A percentile compares a stretch with the other conserved stretches of the same genome.
These are phyloP conservation scores for Catharus minimus DNA, from an alignment of 2,113 vertebrate genomes.

Conservation along the genomic window DNA sequence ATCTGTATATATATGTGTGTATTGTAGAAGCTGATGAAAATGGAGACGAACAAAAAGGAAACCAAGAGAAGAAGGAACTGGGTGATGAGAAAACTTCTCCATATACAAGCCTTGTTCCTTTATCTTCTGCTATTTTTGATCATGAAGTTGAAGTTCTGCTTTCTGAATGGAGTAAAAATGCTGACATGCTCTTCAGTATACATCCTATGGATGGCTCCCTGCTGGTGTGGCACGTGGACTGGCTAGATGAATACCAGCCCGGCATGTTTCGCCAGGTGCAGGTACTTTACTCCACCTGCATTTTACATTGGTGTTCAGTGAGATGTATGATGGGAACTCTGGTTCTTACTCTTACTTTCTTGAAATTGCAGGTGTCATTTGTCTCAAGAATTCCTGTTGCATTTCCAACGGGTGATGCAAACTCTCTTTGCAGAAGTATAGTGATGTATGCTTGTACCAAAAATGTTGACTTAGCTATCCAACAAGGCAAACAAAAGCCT, in stretches of 20 bases:
- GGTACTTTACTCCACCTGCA: slow-evolving; percentile 72
- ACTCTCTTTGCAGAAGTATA: slow-evolving; percentile 93
- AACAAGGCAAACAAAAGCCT: slow-evolving; percentile 91
- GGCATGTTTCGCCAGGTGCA: slow-evolving; percentile 98
- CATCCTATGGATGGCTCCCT: slow-evolving; percentile 96
- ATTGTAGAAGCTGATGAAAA: slow-evolving; percentile 65
- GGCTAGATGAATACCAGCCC: slow-evolving; percentile 97
- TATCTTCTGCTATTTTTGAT: slow-evolving; percentile 83
- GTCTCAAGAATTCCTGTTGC: slow-evolving; percentile 98
- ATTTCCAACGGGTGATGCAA: slow-evolving; percentile 94
- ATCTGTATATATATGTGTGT: background rate
- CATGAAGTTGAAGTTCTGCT: slow-evolving; percentile 91
- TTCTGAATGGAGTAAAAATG: slow-evolving; percentile 93
- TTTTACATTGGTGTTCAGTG: background rate
- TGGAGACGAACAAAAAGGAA: slow-evolving; percentile 68
- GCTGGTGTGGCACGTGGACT: slow-evolving; percentile 96
- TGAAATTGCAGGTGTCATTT: slow-evolving; percentile 89
- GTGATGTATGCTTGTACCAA: slow-evolving; percentile 98
- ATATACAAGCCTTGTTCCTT: slow-evolving; percentile 62
- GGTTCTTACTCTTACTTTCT: background rate
- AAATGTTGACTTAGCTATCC: slow-evolving; percentile 95
- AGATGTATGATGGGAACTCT: background rate
- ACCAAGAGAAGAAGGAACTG: slow-evolving; percentile 71
- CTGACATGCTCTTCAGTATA: slow-evolving; percentile 98
- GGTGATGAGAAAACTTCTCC: slow-evolving; percentile 61